These are phyloP conservation scores for Metalampra italica DNA, from an alignment of 2,888 invertebrate species.

Conservation along the genomic window DNA sequence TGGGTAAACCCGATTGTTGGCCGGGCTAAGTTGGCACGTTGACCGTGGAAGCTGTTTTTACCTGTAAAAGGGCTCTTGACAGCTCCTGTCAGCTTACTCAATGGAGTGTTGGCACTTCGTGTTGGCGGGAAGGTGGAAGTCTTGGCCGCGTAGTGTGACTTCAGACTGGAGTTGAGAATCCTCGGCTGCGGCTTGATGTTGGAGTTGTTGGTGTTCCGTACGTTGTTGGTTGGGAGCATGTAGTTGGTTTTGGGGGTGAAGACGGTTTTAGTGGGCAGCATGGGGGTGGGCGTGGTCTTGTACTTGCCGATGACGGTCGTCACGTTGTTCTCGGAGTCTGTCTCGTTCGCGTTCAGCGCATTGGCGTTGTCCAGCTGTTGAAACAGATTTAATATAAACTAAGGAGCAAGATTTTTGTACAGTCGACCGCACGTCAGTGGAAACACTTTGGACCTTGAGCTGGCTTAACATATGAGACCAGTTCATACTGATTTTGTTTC, in stretches of 20 bases:
- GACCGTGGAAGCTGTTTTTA: constrained; percentile 58
- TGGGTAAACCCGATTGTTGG: constrained; percentile 56
- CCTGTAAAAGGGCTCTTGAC: constrained; percentile 56
- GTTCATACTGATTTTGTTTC: no score
- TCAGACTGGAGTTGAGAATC: constrained; percentile 45
- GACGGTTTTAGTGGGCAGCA: constrained; percentile 61
- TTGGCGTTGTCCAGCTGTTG: constrained; percentile 64
- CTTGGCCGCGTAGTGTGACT: constrained; percentile 60
- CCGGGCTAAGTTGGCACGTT: constrained; percentile 65
- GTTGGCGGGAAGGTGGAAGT: constrained; percentile 72
- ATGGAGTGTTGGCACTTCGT: constrained; percentile 63
- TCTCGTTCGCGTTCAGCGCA: constrained; percentile 58
- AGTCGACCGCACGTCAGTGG: no score
- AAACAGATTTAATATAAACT: neutral
- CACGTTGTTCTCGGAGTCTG: constrained; percentile 67
- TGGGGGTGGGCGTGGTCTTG: constrained; percentile 64
- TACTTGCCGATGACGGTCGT: constrained; percentile 68
- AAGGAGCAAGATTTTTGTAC: neutral
- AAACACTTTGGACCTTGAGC: no score
- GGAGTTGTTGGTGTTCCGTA: constrained; percentile 60
- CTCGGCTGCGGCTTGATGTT: constrained; percentile 61
- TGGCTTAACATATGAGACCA: no score
- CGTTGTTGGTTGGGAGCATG: constrained; percentile 69
- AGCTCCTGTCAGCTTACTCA: constrained; percentile 38
- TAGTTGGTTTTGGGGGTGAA: constrained; percentile 68